A percentile compares a stretch with the other conserved stretches of the same genome.
Conservation (phyloP, 2,113 vertebrate species). For the Clinocottus analis region DNA sequence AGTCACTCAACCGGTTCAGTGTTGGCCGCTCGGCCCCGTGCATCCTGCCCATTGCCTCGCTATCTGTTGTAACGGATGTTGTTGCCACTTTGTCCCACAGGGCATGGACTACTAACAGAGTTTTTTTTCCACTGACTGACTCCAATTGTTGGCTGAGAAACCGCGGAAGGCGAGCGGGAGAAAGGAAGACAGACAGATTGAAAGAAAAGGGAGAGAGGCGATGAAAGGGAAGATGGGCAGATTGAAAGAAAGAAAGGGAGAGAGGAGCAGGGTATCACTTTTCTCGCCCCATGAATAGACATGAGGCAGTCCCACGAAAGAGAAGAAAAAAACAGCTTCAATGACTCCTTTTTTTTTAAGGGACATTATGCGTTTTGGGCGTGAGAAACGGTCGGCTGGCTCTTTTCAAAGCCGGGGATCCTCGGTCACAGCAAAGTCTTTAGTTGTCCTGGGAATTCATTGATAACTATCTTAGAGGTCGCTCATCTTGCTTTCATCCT, state of each 20-base stretch:
- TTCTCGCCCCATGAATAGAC: slow-evolving; percentile 28
- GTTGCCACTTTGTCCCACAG: slow-evolving; percentile 71
- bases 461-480: slow-evolving; percentile 66
- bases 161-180: slow-evolving; percentile 49
- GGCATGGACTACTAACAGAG: slow-evolving; percentile 76
- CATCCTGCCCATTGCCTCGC: slow-evolving; percentile 45
- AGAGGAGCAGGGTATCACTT: slow-evolving; percentile 23
- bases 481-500: slow-evolving; percentile 70
- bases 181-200: neutral
- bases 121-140: slow-evolving; percentile 76
- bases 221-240: slow-evolving; percentile 28
- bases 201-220: slow-evolving; percentile 34
- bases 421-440: slow-evolving; percentile 47
- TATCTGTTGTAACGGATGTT: slow-evolving; percentile 72
- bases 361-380: slow-evolving; percentile 30
- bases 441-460: slow-evolving; percentile 53
- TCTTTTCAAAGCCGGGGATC: slow-evolving; percentile 44
- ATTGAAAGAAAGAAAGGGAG: slow-evolving; percentile 37
- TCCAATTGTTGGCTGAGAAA: slow-evolving; percentile 66
- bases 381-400: slow-evolving; percentile 36
- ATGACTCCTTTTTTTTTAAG: slow-evolving; percentile 52
- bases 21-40: slow-evolving; percentile 42
- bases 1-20: slow-evolving; percentile 50
- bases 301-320: slow-evolving; percentile 18
- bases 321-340: slow-evolving; percentile 16